These are phyloP conservation scores for Drosophila limbata DNA, from an alignment of 2,888 invertebrate genomes.

Conservation along the genomic window DNA sequence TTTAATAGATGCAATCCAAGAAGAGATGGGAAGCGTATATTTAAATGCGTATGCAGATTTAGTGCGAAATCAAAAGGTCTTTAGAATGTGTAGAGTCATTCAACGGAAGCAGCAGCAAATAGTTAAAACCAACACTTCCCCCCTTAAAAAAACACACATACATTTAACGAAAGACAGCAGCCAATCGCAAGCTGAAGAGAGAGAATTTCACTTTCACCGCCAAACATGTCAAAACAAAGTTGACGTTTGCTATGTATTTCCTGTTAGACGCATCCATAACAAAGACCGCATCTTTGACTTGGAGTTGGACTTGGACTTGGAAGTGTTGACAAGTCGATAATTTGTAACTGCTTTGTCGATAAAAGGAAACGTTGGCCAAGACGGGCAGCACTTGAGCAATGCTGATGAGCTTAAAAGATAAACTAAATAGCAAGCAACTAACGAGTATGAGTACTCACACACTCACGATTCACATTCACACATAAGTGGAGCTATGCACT, in stretches of 20 bases:
- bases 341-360: conserved; percentile 62
- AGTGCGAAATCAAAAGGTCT: conserved; percentile 39
- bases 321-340: conserved; percentile 69
- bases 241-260: conserved; percentile 70
- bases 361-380: conserved; percentile 59
- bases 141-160: neutral
- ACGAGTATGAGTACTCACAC: conserved; percentile 43
- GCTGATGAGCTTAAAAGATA: conserved; percentile 81
- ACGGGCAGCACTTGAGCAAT: conserved; percentile 61
- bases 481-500: conserved; percentile 59
- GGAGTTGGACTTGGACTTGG: neutral
- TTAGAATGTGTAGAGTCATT: conserved; percentile 58
- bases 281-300: conserved; percentile 22
- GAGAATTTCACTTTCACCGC: conserved; percentile 82
- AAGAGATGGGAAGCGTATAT: conserved; percentile 12
- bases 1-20: conserved; percentile 49
- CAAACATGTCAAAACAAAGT: conserved; percentile 80
- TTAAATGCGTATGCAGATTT: conserved; percentile 41
- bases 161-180: conserved; percentile 23
- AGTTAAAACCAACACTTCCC: conserved; percentile 21
- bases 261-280: conserved; percentile 64
- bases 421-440: conserved; percentile 59
- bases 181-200: conserved; percentile 52
- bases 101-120: conserved; percentile 60
- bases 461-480: conserved; percentile 11